Percentiles rank a stretch among this genome's conserved stretches.
phyloP scores from a whole-genome alignment of 2,797 vertebrate species.

The Poecilia wingei region DNA sequence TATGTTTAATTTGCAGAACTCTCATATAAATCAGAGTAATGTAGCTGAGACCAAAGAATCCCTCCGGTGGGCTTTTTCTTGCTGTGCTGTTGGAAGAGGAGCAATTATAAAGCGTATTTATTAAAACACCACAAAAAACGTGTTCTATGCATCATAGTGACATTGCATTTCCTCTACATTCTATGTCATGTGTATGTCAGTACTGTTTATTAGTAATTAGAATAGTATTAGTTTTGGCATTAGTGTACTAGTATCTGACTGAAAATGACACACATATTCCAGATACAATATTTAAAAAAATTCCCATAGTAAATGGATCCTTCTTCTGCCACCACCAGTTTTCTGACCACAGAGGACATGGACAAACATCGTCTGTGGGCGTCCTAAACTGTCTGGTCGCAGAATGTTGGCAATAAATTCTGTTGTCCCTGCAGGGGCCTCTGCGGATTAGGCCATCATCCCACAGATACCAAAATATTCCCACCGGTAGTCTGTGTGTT shows the following conservation, averaged over 20 bases:
- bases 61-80: constrained; percentile 17
- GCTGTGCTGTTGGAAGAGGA: constrained; percentile 13
- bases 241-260: neutral
- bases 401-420: constrained; percentile 8
- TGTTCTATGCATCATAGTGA: neutral
- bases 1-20: constrained; percentile 23
- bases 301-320: neutral
- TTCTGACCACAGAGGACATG: constrained; percentile 1
- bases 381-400: constrained; percentile 8
- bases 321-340: neutral
- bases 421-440: neutral
- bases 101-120: constrained; percentile 9
- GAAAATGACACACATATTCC: neutral
- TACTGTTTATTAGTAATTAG: neutral
- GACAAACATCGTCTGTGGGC: neutral
- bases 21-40: constrained; percentile 30
- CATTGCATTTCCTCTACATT: neutral
- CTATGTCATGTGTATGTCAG: neutral
- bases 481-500: neutral
- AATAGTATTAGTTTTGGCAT: neutral
- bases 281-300: neutral
- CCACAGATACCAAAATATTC: constrained; percentile 5
- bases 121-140: neutral
- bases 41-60: constrained; percentile 21
- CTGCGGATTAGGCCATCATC: neutral